phyloP scores from a whole-genome alignment of 2,888 invertebrate species.

The Nycteola revayana region DNA sequence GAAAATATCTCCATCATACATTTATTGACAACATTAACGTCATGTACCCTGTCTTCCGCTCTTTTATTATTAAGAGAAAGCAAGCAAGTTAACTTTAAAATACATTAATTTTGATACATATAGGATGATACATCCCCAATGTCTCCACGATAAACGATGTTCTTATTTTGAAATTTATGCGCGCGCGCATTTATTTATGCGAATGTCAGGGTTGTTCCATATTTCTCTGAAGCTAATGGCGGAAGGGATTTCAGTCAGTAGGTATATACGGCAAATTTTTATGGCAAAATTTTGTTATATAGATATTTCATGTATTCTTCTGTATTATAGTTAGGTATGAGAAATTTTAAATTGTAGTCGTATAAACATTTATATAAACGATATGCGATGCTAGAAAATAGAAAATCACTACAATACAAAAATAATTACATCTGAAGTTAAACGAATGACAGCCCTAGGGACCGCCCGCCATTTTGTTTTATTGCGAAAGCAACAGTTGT shows the following conservation, averaged over 20 bases:
- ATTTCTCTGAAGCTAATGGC: too few relatives aligned
- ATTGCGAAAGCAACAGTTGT: conserved; percentile 59
- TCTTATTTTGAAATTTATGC: conserved; percentile 64
- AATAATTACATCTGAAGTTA: too few relatives aligned
- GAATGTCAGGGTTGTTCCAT: conserved; percentile 33
- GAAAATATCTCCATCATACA: conserved; percentile 41
- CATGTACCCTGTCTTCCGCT: conserved; percentile 10
- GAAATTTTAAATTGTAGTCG: too few relatives aligned
- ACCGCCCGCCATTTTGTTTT: conserved; percentile 59
- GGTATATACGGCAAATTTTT: too few relatives aligned
- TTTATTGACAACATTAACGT: conserved; percentile 30
- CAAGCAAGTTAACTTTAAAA: conserved; percentile 10
- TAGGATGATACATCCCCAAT: conserved; percentile 27
- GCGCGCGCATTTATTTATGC: conserved; percentile 44
- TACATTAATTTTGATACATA: conserved; percentile 17
- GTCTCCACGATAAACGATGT: conserved; percentile 46
- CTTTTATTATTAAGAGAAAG: conserved; percentile 12
- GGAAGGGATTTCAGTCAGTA: too few relatives aligned
- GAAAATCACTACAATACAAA: too few relatives aligned
- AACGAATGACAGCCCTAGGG: conserved; percentile 25
- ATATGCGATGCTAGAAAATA: too few relatives aligned
- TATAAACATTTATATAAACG: too few relatives aligned
- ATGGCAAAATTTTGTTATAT: too few relatives aligned
- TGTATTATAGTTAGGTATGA: too few relatives aligned
- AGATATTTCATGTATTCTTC: too few relatives aligned